Conservation (phyloP, 2,797 vertebrate genomes). For the Sphaeramia orbicularis region DNA sequence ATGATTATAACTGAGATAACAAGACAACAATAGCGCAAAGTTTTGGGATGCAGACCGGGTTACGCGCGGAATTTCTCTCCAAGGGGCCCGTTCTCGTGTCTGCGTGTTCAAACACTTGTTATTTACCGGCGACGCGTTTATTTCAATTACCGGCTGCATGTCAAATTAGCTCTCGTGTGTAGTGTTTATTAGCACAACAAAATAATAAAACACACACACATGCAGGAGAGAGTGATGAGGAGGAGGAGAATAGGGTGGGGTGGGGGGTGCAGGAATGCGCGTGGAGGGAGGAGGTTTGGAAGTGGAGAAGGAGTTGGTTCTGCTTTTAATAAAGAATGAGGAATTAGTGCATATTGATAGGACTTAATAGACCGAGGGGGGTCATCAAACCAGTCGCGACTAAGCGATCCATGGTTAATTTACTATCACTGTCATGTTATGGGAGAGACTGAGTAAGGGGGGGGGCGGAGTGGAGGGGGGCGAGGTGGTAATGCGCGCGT, state of each 20-base stretch:
- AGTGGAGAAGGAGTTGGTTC: too few species aligned
- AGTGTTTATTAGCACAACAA: constrained; percentile 79
- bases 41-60: constrained; percentile 49
- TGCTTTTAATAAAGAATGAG: constrained; percentile 80
- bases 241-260: neutral
- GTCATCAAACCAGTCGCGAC: constrained; percentile 86
- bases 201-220: constrained; percentile 61
- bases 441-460: constrained; percentile 33
- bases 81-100: constrained; percentile 16
- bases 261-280: constrained; percentile 1
- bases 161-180: constrained; percentile 70
- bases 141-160: constrained; percentile 80
- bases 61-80: constrained; percentile 14
- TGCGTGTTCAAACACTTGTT: constrained; percentile 71
- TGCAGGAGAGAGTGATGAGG: neutral
- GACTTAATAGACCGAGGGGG: constrained; percentile 81
- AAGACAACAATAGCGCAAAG: constrained; percentile 47
- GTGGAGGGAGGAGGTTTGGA: too few species aligned
- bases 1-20: constrained; percentile 49
- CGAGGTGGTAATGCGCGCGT: too few species aligned
- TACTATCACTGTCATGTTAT: constrained; percentile 90
- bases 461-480: too few species aligned
- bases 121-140: constrained; percentile 73
- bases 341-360: constrained; percentile 86
- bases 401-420: constrained; percentile 95